A percentile compares a stretch with the other conserved stretches of the same genome.
phyloP scores from a whole-genome alignment of 1,140 invertebrate genomes.

The Mylabris phalerata region DNA sequence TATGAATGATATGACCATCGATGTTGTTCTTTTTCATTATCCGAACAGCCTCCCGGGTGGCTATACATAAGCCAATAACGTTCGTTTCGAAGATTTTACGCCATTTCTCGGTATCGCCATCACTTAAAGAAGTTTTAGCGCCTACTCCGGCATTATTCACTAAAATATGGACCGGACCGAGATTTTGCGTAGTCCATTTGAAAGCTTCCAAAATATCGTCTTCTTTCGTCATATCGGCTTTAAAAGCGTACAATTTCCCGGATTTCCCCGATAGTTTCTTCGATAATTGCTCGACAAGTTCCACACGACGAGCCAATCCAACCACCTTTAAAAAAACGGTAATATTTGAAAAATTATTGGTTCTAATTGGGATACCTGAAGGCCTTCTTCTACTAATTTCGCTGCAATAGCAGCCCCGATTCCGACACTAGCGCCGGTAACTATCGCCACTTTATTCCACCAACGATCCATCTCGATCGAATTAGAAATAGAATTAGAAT shows the following conservation, averaged over 20 bases:
- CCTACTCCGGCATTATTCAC: conserved; percentile 67
- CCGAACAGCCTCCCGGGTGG: conserved; percentile 57
- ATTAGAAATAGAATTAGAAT: too few species aligned
- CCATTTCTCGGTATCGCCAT: conserved; percentile 45
- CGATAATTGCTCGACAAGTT: conserved; percentile 46
- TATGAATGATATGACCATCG: conserved; percentile 63
- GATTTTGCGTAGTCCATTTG: conserved; percentile 50
- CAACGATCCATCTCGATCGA: conserved; percentile 29
- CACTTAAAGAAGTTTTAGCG: conserved; percentile 28
- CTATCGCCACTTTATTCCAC: conserved; percentile 11
- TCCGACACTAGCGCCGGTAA: too few species aligned
- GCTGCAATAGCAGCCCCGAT: too few species aligned
- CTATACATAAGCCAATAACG: conserved; percentile 58
- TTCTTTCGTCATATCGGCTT: conserved; percentile 59
- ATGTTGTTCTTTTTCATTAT: conserved; percentile 58
- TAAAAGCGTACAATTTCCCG: conserved; percentile 44
- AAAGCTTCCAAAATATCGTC: conserved; percentile 60
- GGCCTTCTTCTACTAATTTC: too few species aligned
- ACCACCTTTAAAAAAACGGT: conserved; percentile 45
- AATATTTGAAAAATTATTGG: too few species aligned
- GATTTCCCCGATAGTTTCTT: conserved; percentile 20
- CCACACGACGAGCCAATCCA: conserved; percentile 58
- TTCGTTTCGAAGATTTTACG: conserved; percentile 58
- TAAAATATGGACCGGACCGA: conserved; percentile 61
- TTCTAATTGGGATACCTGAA: too few species aligned